Evolutionary conservation across 2,797 vertebrate species (phyloP), one percentile per base, ranked within the genome.

Genomic region (Hoplostethus atlanticus): DNA sequence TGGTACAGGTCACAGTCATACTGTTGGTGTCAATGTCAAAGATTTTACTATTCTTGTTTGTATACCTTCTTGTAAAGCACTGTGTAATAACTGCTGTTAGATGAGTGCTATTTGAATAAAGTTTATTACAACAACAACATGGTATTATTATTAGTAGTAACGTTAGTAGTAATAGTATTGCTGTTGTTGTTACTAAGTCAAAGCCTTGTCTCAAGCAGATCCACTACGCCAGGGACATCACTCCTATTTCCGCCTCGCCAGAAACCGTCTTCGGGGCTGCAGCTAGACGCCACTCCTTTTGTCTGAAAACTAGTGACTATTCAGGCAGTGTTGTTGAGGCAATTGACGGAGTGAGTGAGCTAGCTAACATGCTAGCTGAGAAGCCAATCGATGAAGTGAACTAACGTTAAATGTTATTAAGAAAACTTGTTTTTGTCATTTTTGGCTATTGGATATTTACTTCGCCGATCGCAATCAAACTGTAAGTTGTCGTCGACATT

Each of bases 321-420:
- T 51, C 4, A 67, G 25, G 38, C 48, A n/a, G 70, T 77, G 81
- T 64, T 77, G 81, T 64, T 79, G 83, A 87, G 90, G 89, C 83
- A 87, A 87, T 88, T 74, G 76, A 81, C 78, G 84, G 79, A 74
- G 64, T 74, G 76, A 80, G 77, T 84, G 79, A 74, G 64, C 64
- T 44, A 55, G 51, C 64, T 21, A 47, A n/a, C 91, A 85, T 87
- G 79, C 61, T 92, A 92, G 88, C 86, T 90, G 89, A 85, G 86
- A 82, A 90, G 82, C 52, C 87, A 92, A 84, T 79, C 88, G 89
- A 87, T 85, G 57, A 83, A 84, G 84, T 89, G 47, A 87, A 15
- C n/a, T 31, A 1, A 47, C 28, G 21, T 7, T 38, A 53, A 2
- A 25, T 8, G 6, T 28, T 53, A 15, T 25, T 50, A 50, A 34